Percentiles rank a stretch among this genome's conserved stretches.
Conservation (phyloP, 2,113 vertebrate genomes). For the Hiodon tergisus region DNA sequence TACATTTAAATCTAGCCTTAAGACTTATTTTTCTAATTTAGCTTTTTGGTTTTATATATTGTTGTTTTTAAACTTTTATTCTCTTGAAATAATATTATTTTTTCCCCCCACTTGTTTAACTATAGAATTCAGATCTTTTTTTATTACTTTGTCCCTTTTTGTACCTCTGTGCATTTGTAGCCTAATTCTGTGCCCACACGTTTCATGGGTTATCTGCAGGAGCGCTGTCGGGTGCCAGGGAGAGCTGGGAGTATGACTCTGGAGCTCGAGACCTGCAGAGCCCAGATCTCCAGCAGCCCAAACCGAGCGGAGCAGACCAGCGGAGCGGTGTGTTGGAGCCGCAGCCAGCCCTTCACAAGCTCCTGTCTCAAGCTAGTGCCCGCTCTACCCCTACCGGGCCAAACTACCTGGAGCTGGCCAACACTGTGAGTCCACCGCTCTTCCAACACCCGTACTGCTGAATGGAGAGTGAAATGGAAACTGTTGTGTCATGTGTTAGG, state of each 20-base stretch:
- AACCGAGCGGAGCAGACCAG: slow-evolving; percentile 44
- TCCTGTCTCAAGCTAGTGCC: slow-evolving; percentile 47
- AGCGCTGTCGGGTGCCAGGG: slow-evolving; percentile 61
- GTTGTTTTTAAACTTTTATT: too few relatives aligned
- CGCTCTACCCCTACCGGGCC: slow-evolving; percentile 44
- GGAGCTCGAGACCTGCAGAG: slow-evolving; percentile 69
- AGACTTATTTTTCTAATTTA: too few relatives aligned
- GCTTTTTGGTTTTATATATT: too few relatives aligned
- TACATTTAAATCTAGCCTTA: too few relatives aligned
- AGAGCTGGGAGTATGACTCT: slow-evolving; percentile 74
- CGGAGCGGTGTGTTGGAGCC: slow-evolving; percentile 36
- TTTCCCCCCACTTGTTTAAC: too few relatives aligned
- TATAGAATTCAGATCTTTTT: too few relatives aligned
- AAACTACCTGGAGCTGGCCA: slow-evolving; percentile 68
- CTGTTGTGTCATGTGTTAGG: neutral
- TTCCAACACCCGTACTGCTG: neutral
- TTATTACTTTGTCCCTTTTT: neutral
- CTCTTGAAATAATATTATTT: too few relatives aligned
- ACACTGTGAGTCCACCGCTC: slow-evolving; percentile 62
- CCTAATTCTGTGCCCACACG: neutral
- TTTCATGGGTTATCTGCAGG: slow-evolving; percentile 44
- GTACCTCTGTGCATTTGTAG: neutral
- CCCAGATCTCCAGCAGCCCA: slow-evolving; percentile 53
- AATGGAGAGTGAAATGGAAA: neutral
- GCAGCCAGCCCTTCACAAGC: slow-evolving; percentile 51